Percentiles rank a stretch among this genome's conserved stretches.
These are phyloP conservation scores for Megaceryle torquata DNA, from an alignment of 2,113 vertebrate genomes.

Conservation along the genomic window DNA sequence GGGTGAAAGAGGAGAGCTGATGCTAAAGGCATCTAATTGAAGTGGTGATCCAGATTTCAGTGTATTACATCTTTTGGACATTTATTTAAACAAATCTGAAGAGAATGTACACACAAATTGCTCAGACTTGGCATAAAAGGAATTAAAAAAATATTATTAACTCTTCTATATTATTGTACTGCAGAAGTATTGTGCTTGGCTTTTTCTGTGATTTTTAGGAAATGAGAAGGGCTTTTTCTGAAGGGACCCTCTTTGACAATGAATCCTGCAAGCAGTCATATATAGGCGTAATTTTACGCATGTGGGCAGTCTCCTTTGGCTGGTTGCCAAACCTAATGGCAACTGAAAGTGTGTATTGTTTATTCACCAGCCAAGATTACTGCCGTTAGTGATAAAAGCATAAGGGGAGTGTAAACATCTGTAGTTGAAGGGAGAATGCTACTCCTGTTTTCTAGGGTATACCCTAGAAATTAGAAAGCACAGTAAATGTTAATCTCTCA, in stretches of 20 bases:
- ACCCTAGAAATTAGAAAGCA: neutral
- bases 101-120: neutral
- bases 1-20: neutral
- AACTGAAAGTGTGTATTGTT: slow-evolving; percentile 34
- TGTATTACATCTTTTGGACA: neutral
- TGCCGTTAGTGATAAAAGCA: slow-evolving; percentile 48
- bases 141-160: neutral
- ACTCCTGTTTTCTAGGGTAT: neutral
- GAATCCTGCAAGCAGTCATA: neutral
- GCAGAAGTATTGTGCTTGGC: neutral
- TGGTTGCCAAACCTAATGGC: slow-evolving; percentile 12
- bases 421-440: neutral
- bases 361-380: slow-evolving; percentile 52
- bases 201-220: neutral
- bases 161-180: neutral
- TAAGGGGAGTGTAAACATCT: slow-evolving; percentile 44
- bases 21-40: neutral
- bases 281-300: neutral
- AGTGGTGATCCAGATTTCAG: neutral
- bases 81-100: neutral
- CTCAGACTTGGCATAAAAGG: neutral
- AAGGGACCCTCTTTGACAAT: neutral
- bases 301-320: neutral
- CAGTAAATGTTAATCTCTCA: neutral
- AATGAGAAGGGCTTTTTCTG: neutral